Percentiles rank a stretch among this genome's conserved stretches.
Conservation (phyloP, 2,888 invertebrate species). For the Megaustenia siamemsis region DNA sequence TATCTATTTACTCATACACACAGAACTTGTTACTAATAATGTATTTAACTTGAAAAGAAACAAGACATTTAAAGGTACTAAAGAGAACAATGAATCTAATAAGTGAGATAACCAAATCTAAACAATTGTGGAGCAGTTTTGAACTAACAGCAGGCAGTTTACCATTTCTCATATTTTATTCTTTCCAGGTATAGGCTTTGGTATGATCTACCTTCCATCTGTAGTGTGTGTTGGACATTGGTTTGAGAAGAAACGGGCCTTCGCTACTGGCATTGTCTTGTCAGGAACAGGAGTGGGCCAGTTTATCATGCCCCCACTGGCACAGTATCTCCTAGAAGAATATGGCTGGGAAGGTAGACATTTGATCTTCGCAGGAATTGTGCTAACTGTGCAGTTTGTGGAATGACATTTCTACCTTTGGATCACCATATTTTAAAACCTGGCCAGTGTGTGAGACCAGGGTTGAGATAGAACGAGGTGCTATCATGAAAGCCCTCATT, state of each 20-base stretch:
- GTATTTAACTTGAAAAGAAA: too few relatives aligned
- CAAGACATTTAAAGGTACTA: too few relatives aligned
- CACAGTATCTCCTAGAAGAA: conserved; percentile 63
- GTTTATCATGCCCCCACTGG: conserved; percentile 89
- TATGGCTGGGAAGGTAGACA: conserved; percentile 87
- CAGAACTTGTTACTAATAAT: too few relatives aligned
- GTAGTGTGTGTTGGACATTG: conserved; percentile 97
- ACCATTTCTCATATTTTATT: background rate
- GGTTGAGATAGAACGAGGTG: conserved; percentile 68
- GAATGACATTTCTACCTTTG: conserved; percentile 91
- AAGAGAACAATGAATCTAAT: too few relatives aligned
- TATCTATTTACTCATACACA: too few relatives aligned
- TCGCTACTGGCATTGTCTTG: conserved; percentile 96
- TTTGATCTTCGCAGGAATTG: conserved; percentile 89
- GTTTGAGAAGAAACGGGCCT: conserved; percentile 95
- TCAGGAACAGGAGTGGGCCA: conserved; percentile 97
- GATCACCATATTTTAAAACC: conserved; percentile 68
- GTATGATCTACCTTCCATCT: conserved; percentile 95
- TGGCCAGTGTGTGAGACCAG: conserved; percentile 1
- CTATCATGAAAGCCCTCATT: conserved; percentile 78
- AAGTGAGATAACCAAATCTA: too few relatives aligned
- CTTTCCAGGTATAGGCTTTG: conserved; percentile 86
- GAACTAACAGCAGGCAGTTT: background rate
- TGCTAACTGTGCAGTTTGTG: conserved; percentile 89
- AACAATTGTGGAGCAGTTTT: too few relatives aligned